phyloP scores from a whole-genome alignment of 2,113 vertebrate species.

The Sarotherodon lohbergeri region DNA sequence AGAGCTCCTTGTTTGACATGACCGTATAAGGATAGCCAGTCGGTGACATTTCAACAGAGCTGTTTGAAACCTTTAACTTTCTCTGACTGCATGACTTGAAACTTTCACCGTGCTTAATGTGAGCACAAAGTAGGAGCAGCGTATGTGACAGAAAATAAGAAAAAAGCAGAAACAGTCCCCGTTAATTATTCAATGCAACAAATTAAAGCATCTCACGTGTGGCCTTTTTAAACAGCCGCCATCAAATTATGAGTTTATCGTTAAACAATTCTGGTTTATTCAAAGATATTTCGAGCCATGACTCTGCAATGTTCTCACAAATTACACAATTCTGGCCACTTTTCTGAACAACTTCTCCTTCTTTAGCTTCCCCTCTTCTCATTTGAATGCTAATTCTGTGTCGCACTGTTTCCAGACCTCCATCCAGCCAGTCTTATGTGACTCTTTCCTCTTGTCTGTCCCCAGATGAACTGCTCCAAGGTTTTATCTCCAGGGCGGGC shows the following conservation, averaged over 20 bases:
- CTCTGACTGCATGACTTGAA: neutral
- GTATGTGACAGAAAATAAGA: neutral
- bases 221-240: neutral
- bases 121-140: neutral
- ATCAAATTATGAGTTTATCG: neutral
- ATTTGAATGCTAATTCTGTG: neutral
- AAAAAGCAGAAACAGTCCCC: neutral
- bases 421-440: neutral
- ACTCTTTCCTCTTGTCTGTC: neutral
- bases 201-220: neutral
- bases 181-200: neutral
- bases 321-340: neutral
- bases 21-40: neutral
- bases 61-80: neutral
- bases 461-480: constrained; percentile 64
- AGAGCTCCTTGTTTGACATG: neutral
- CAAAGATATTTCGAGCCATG: neutral
- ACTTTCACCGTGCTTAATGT: neutral
- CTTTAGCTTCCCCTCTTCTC: neutral
- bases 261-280: neutral
- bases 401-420: neutral
- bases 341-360: neutral
- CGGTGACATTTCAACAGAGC: neutral
- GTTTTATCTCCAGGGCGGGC: constrained; percentile 48
- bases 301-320: neutral